Percentiles rank a stretch among this genome's conserved stretches.
These are phyloP conservation scores for Saguinus midas DNA, from an alignment of 2,113 vertebrate genomes.

Conservation along the genomic window DNA sequence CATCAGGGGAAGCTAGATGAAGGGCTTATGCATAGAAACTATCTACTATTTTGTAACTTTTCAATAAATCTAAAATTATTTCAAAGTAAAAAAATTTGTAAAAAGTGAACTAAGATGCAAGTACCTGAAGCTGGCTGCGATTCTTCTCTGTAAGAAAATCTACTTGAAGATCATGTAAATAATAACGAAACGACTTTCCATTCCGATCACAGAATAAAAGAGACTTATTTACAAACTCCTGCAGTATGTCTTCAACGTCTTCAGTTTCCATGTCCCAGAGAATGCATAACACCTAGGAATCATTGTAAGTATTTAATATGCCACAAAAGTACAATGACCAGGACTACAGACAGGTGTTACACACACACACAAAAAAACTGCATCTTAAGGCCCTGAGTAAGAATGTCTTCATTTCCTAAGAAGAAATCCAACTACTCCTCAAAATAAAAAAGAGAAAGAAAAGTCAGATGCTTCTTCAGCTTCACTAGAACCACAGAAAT, in stretches of 20 bases:
- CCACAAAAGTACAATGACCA: conserved; percentile 15
- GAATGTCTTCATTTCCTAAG: background rate
- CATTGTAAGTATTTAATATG: conserved; percentile 35
- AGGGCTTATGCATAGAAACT: background rate
- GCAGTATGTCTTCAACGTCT: conserved; percentile 95
- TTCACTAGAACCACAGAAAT: conserved; percentile 26
- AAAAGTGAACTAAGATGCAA: background rate
- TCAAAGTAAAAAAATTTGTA: background rate
- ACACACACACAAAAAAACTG: background rate
- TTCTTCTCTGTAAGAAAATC: conserved; percentile 97
- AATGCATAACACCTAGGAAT: conserved; percentile 90
- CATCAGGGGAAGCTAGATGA: background rate
- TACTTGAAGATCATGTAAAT: conserved; percentile 97
- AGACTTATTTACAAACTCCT: conserved; percentile 97
- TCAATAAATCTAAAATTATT: conserved; percentile 22
- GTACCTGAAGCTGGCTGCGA: conserved; percentile 88
- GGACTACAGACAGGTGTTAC: background rate
- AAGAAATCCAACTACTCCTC: background rate
- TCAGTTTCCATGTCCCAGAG: conserved; percentile 95
- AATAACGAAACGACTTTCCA: conserved; percentile 92
- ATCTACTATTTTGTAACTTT: background rate
- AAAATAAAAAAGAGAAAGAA: conserved; percentile 43
- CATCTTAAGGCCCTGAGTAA: conserved; percentile 19
- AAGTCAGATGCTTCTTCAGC: background rate
- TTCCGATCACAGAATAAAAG: conserved; percentile 94